Conservation (phyloP, 2,113 vertebrate species). For the Fulica atra region DNA sequence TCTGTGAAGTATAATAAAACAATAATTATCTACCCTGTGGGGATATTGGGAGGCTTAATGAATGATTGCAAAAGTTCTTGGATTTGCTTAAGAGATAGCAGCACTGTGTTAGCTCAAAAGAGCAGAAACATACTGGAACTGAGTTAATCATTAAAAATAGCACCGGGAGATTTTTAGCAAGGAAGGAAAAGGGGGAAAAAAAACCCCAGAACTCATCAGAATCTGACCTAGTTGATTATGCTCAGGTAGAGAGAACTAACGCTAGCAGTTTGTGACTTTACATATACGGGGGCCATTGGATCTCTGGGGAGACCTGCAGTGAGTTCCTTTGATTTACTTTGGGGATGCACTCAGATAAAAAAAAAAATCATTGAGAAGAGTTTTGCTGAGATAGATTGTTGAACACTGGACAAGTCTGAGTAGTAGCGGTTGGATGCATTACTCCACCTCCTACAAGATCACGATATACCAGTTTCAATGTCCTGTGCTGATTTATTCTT, state of each 20-base stretch:
- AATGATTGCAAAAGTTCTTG: conserved; percentile 14
- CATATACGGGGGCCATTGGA: background rate
- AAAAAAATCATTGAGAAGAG: background rate
- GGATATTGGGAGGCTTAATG: conserved; percentile 4
- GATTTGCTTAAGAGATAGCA: conserved; percentile 20
- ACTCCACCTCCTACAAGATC: background rate
- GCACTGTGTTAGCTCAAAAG: background rate
- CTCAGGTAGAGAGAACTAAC: background rate
- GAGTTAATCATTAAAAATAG: background rate
- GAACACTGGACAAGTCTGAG: background rate
- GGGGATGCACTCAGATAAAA: background rate
- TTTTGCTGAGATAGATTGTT: background rate
- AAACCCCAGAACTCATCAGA: background rate
- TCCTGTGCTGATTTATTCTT: background rate
- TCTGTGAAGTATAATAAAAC: background rate
- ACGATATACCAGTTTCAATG: background rate
- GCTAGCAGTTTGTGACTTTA: background rate
- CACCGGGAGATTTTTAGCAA: background rate
- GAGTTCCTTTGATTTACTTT: background rate
- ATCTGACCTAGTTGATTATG: background rate
- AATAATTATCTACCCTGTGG: background rate
- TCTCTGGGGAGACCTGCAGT: background rate
- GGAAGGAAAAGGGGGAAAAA: background rate
- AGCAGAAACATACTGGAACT: background rate
- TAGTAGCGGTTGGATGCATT: background rate